Evolutionary conservation across 2,113 vertebrate species (phyloP).

Genomic region (Rhagologus leucostigma): DNA sequence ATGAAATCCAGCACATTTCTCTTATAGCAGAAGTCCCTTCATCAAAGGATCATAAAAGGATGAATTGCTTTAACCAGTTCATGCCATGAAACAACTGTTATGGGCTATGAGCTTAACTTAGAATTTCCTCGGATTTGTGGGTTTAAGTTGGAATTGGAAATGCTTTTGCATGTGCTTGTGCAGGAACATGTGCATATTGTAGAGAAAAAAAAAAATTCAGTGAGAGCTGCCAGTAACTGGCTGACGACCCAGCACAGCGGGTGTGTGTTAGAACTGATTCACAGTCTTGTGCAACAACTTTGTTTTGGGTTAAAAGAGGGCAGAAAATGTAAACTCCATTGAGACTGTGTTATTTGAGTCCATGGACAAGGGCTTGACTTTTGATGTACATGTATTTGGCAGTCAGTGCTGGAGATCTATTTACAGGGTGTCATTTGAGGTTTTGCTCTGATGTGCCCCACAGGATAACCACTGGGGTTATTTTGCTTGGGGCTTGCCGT

Average conservation of each 20-base stretch:
- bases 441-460: not conserved
- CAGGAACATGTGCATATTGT: not conserved
- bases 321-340: slow-evolving; percentile 18
- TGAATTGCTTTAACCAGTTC: not conserved
- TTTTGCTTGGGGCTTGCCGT: not conserved
- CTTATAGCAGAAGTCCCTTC: not conserved
- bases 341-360: not conserved
- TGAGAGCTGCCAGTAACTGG: slow-evolving; percentile 45
- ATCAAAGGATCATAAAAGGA: not conserved
- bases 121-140: not conserved
- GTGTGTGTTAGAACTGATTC: slow-evolving; percentile 24
- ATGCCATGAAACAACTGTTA: not conserved
- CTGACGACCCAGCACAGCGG: not conserved
- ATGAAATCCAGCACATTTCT: not conserved
- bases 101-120: not conserved
- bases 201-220: slow-evolving; percentile 15
- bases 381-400: slow-evolving; percentile 14
- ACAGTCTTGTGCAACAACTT: slow-evolving; percentile 50
- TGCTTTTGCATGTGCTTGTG: not conserved
- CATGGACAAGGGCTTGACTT: slow-evolving; percentile 5
- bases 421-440: slow-evolving; percentile 14
- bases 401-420: not conserved
- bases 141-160: not conserved
- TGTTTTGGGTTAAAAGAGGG: slow-evolving; percentile 39
- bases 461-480: not conserved